These are phyloP conservation scores for Myotis findleyi DNA, from an alignment of 2,797 vertebrate genomes.

Conservation along the genomic window DNA sequence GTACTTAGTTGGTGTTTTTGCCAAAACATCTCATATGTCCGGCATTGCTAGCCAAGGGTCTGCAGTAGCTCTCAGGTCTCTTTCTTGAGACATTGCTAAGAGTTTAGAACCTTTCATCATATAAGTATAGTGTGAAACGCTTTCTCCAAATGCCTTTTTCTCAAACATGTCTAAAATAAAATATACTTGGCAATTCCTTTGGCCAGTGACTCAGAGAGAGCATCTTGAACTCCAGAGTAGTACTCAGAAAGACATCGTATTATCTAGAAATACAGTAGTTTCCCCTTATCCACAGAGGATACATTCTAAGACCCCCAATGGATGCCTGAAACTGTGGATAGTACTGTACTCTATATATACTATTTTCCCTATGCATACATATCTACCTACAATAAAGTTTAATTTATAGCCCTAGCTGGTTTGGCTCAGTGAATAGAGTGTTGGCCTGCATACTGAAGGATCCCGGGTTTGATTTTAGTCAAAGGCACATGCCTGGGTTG, in stretches of 20 bases:
- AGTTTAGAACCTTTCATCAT: not conserved
- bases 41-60: conserved; percentile 7
- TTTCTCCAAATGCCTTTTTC: conserved; percentile 29
- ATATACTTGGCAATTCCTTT: not conserved
- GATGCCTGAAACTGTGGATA: not conserved
- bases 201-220: not conserved
- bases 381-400: not conserved
- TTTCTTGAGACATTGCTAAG: conserved; percentile 40
- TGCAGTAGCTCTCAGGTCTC: not conserved
- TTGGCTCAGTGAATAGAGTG: no score
- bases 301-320: not conserved
- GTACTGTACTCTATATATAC: not conserved
- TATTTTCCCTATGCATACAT: not conserved
- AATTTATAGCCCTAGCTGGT: not conserved
- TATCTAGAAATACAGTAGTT: not conserved
- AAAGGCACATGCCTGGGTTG: no score
- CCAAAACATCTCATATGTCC: not conserved
- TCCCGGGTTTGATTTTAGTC: no score
- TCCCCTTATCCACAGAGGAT: not conserved
- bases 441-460: no score
- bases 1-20: not conserved
- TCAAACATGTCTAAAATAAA: conserved; percentile 24
- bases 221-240: not conserved
- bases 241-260: not conserved
- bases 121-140: not conserved